These are phyloP conservation scores for Sericinus montela DNA, from an alignment of 2,888 invertebrate species.

Conservation along the genomic window DNA sequence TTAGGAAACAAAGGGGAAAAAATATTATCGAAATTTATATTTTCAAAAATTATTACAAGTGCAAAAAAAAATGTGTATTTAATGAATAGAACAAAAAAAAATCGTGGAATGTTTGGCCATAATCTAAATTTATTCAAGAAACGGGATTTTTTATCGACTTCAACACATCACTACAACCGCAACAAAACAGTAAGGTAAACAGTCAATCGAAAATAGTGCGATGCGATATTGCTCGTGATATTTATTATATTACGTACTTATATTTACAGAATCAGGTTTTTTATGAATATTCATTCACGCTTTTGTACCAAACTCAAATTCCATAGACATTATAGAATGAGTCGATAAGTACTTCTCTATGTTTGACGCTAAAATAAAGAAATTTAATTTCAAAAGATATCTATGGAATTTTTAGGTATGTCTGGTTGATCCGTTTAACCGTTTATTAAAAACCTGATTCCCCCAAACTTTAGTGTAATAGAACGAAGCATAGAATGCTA, in stretches of 20 bases:
- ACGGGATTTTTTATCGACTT: slow-evolving; percentile 74
- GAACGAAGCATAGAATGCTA: slow-evolving; percentile 69
- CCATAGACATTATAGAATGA: too few species aligned
- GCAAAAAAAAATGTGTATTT: slow-evolving; percentile 69
- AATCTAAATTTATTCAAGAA: slow-evolving; percentile 62
- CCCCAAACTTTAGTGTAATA: slow-evolving; percentile 74
- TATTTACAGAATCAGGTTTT: slow-evolving; percentile 59
- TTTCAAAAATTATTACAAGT: slow-evolving; percentile 79
- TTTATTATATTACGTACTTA: slow-evolving; percentile 43
- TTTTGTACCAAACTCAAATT: slow-evolving; percentile 19
- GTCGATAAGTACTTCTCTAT: too few species aligned
- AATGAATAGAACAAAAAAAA: slow-evolving; percentile 41
- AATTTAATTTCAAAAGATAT: slow-evolving; percentile 8
- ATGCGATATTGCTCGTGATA: slow-evolving; percentile 63
- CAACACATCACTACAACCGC: slow-evolving; percentile 61
- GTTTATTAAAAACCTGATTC: slow-evolving; percentile 56
- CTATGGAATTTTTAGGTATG: neutral
- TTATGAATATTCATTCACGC: slow-evolving; percentile 19
- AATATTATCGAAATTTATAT: slow-evolving; percentile 80
- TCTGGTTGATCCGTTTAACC: neutral
- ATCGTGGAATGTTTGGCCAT: slow-evolving; percentile 74
- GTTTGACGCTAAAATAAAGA: neutral
- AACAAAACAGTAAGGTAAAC: slow-evolving; percentile 71
- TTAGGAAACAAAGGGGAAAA: slow-evolving; percentile 73
- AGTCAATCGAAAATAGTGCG: slow-evolving; percentile 65